These are phyloP conservation scores for Darevskia nairensis DNA, from an alignment of 2,797 vertebrate genomes.

Conservation along the genomic window DNA sequence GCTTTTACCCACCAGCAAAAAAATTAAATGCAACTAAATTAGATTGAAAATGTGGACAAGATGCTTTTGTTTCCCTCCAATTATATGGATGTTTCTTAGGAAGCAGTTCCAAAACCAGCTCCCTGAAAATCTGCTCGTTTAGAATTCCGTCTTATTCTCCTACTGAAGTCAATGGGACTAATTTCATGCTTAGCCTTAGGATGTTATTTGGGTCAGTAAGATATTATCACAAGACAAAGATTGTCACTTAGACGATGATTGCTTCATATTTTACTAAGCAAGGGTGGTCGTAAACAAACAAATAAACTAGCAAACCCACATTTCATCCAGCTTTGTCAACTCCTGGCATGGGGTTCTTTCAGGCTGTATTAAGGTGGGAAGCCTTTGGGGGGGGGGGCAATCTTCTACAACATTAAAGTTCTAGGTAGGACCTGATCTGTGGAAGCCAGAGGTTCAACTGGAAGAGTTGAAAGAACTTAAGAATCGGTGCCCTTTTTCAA, in stretches of 20 bases:
- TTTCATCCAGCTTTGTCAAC: too few relatives aligned
- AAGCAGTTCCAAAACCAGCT: slow-evolving; percentile 24
- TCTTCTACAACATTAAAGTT: not conserved
- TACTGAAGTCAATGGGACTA: not conserved
- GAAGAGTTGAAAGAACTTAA: too few relatives aligned
- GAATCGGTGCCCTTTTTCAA: not conserved
- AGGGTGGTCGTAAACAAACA: too few relatives aligned
- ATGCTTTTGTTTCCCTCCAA: slow-evolving; percentile 14
- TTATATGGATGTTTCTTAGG: not conserved
- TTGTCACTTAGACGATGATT: slow-evolving; percentile 16
- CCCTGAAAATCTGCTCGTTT: slow-evolving; percentile 5
- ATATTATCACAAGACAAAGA: not conserved
- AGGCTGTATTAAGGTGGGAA: too few relatives aligned
- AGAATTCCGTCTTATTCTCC: not conserved
- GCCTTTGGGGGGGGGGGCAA: too few relatives aligned
- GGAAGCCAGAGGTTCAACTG: too few relatives aligned
- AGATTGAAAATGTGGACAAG: slow-evolving; percentile 1
- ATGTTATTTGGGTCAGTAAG: slow-evolving; percentile 2
- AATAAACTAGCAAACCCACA: too few relatives aligned
- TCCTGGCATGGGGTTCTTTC: too few relatives aligned
- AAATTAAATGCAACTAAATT: not conserved
- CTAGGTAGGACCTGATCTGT: not conserved
- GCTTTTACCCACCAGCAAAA: not conserved
- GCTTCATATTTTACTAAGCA: too few relatives aligned
- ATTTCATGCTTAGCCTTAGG: not conserved